These are phyloP conservation scores for Cygnus buccinator DNA, from an alignment of 2,113 vertebrate species.

Conservation along the genomic window DNA sequence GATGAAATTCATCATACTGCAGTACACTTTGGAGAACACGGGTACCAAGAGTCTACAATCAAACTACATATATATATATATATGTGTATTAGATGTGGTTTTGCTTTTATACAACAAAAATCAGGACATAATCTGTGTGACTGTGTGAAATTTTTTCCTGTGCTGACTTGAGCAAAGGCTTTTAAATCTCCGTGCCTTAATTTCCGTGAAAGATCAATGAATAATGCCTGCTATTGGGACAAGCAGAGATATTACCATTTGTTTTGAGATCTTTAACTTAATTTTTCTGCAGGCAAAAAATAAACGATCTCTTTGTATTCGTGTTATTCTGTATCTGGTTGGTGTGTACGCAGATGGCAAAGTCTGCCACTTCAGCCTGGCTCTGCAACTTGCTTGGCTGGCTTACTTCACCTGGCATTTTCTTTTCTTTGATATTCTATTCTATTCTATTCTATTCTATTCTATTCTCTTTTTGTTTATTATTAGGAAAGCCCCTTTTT, in stretches of 20 bases:
- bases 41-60: neutral
- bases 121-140: neutral
- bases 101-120: slow-evolving; percentile 9
- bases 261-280: neutral
- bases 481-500: neutral
- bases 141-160: neutral
- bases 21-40: neutral
- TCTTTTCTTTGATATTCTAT: neutral
- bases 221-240: neutral
- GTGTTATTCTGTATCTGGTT: neutral
- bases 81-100: neutral
- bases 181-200: neutral
- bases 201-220: slow-evolving; percentile 30
- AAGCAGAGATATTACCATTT: neutral
- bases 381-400: neutral
- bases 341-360: neutral
- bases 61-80: neutral
- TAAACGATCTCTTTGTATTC: neutral
- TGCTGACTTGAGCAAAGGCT: neutral
- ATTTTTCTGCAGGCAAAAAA: slow-evolving; percentile 19
- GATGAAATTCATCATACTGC: neutral
- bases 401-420: neutral
- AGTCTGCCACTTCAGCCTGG: neutral
- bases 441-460: neutral
- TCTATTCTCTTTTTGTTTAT: neutral